Conservation (phyloP, 2,113 vertebrate genomes). For the Chroicocephalus ridibundus region DNA sequence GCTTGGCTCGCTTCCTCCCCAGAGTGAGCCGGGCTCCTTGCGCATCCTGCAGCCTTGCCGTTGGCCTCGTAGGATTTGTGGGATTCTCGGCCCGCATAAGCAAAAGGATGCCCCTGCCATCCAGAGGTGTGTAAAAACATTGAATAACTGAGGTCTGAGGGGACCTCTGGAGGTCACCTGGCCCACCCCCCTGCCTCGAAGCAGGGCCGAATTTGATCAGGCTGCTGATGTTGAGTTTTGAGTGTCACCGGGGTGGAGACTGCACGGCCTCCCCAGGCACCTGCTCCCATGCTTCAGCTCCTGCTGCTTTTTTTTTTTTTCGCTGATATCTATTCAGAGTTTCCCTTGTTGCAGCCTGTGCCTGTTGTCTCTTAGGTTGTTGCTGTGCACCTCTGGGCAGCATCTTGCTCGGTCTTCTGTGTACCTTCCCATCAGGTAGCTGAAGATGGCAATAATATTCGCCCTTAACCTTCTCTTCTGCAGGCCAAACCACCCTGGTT, state of each 20-base stretch:
- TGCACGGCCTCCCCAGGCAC: not conserved
- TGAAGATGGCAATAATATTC: not conserved
- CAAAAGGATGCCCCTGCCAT: not conserved
- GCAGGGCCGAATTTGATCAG: not conserved
- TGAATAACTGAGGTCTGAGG: not conserved
- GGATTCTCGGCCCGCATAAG: rapidly evolving
- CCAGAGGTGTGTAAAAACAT: not conserved
- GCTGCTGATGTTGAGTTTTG: not conserved
- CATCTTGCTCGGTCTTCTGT: not conserved
- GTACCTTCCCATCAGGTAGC: not conserved
- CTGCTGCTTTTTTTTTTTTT: not conserved
- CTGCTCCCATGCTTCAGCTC: not conserved
- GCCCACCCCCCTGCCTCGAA: not conserved
- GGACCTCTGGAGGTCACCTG: not conserved
- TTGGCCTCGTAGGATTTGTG: not conserved
- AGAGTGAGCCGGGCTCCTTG: not conserved
- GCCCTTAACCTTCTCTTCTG: not conserved
- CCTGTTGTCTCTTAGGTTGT: not conserved
- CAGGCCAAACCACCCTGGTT: not conserved
- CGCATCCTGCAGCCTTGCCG: not conserved
- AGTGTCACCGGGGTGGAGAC: not conserved
- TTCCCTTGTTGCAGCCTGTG: not conserved
- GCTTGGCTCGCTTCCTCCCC: not conserved
- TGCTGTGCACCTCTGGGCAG: not conserved
- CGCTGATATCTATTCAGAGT: not conserved